Evolutionary conservation across 1,140 invertebrate genomes (phyloP), one percentile per base, ranked within the genome.

Genomic region (Penaeus vannamei): DNA sequence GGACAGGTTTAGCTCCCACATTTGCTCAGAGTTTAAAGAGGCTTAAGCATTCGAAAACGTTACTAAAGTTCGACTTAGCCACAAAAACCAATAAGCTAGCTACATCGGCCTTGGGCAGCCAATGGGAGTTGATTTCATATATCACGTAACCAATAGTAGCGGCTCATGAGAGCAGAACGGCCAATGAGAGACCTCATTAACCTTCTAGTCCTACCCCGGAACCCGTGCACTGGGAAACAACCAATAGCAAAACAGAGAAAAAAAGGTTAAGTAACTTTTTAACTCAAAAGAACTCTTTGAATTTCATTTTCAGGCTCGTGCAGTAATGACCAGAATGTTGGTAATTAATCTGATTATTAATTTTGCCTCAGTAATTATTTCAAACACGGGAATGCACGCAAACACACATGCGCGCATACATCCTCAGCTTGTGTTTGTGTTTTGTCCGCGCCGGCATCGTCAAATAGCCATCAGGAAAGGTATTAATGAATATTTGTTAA

Each of bases 401-500:
- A 23, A 36, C 26, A n/a, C 29, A 62, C 66, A 62, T 87, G 36
- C 29, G 85, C 69, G 76, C 61, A 62, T 86, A 80, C 85, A 61
- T 80, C 59, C 85, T 61, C 19, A 32, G 23, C 29, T 17, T 14
- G 32, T 36, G 23, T 42, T n/a, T 26, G 32, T 62, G 76, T 86
- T 76, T 29, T 64, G 76, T 61, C 61, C 53, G 53, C 17, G 53
- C 53, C 53, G 53, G 53, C 53, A 87, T 83, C 77, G 83, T 87
- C 79, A 81, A 83, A 87, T 87, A 87, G 69, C 79, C 86, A 83
- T 42, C 86, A 72, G 79, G 26, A 72, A 83, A 87, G 59, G 79
- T 83, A 83, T 82, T 87, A 87, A 87, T 87, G 79, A 87, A 87
- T 87, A 87, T 87, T 72, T 81, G 86, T 87, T 82, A 87, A 87